Evolutionary conservation across 2,888 invertebrate species (phyloP), one percentile per base, ranked within the genome.

Genomic region (Myopa tessellatipennis): DNA sequence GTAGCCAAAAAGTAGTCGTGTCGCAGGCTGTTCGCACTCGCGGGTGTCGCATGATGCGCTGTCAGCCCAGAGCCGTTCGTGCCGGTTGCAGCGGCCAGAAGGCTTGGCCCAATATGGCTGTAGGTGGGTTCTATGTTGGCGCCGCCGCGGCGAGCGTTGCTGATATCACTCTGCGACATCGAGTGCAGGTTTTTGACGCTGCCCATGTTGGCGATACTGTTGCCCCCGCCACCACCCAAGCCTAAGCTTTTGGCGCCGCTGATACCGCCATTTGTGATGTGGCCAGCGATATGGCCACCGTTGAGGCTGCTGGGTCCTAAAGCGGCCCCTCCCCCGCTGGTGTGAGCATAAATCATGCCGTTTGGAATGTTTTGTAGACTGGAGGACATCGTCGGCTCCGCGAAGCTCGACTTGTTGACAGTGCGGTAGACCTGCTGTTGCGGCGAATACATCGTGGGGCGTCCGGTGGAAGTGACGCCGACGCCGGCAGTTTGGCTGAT

Each of bases 301-400:
- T 77, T 71, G 7, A 82, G 81, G 50, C 83, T 81, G 45, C 81
- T 82, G 69, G 82, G 81, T 16, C 83, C 84, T 63, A 84, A 79
- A 55, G 76, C 77, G 18, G 77, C 77, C 26, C 80, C 74, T 14
- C 72, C 77, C 6, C 74, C 84, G 71, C 82, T 80, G 74, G 85
- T 85, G 40, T 85, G 83, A 38, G 83, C 84, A 82, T 88, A 89
- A 79, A 88, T 86, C 84, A 89, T 85, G 76, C 89, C 89, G 82
- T 90, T 90, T 58, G 90, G 89, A 83, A 90, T 90, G 83, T 88
- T 90, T 83, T 90, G 90, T 77, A 90, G 82, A 81, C 90, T 90
- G 73, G 89, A 88, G 60, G 90, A 89, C 87, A 89, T 89, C 10
- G 88, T 85, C 63, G 89, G 87, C 78, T 90, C 90, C 4, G 88